Conservation (phyloP, 92 coral and sea anemone genomes). For the Muricea muricata region DNA sequence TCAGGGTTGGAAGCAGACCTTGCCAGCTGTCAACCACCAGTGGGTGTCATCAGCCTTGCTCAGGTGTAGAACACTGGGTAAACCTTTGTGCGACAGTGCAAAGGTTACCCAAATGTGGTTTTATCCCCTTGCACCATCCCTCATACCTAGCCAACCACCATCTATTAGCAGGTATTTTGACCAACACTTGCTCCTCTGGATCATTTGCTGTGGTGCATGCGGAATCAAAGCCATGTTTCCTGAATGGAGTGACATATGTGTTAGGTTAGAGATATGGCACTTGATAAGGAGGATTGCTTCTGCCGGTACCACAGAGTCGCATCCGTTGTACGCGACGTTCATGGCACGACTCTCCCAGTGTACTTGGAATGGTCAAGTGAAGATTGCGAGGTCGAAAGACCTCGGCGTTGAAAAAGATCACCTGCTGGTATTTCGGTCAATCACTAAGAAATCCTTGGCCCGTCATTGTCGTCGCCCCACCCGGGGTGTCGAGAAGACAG, state of each 20-base stretch:
- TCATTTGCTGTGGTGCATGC: conserved; percentile 59
- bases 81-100: conserved; percentile 32
- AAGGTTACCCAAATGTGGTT: conserved; percentile 54
- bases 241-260: conserved; percentile 25
- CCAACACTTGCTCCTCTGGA: conserved; percentile 60
- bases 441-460: conserved; percentile 45
- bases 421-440: background rate
- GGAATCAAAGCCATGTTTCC: no score
- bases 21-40: conserved; percentile 45
- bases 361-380: conserved; percentile 16
- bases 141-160: conserved; percentile 34
- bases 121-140: conserved; percentile 50
- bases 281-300: conserved; percentile 44
- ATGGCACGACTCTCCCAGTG: conserved; percentile 57
- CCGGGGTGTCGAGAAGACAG: conserved; percentile 35
- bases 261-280: no score
- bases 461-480: conserved; percentile 61
- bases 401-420: background rate
- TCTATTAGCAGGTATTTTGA: conserved; percentile 41
- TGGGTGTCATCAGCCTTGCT: conserved; percentile 59
- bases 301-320: conserved; percentile 70
- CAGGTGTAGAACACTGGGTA: background rate
- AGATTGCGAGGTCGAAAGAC: background rate
- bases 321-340: no score
- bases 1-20: conserved; percentile 60